Base-by-base conservation (phyloP, 2,888 invertebrate species). In the Cecidostiba fungosa region DNA sequence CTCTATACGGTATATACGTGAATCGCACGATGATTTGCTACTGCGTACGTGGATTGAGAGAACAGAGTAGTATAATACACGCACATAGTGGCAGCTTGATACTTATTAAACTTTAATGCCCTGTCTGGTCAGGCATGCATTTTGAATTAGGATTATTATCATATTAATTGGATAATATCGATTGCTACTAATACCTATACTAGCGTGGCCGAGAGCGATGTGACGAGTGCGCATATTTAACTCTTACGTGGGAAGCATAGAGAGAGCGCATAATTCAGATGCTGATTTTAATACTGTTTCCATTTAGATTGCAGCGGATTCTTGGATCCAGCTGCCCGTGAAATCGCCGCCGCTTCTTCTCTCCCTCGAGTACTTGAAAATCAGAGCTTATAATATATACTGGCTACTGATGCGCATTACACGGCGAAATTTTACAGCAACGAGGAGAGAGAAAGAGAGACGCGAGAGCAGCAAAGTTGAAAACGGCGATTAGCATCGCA, bases 161-260 rank as follows among this genome's bases (percentile, higher is more conserved):
- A 86, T 82, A 76, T 84, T 86, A 77, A 86, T 86, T 84, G 86
- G 70, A 47, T 84, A 84, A 54, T 84, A 84, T 86, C 76, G 86
- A 84, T 84, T 76, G 69, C 16, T 32, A 32, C 47, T 86, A 83
- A 84, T 86, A 81, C 74, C 47, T 1, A 59, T 26, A n/a, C n/a
- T n/a, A n/a, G n/a, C 36, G 66, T 76, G 47, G 43, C 43, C 50
- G 14, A 16, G n/a, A 8, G 54, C 47, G 1, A 29, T 59, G 72
- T 32, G 70, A 54, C 39, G 76, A 43, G 43, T 39, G 62, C 70
- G 70, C 69, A 54, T 47, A 66, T 82, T 66, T 70, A 36, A 82
- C 39, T n/a, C 70, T 79, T 80, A 62, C 14, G 83, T 86, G 86
- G 86, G 82, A 86, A 83, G 32, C 82, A 8, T 39, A 0, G 39